Evolutionary conservation across 2,888 invertebrate species (phyloP), one percentile per base, ranked within the genome.

Genomic region (Drosophila monieri): DNA sequence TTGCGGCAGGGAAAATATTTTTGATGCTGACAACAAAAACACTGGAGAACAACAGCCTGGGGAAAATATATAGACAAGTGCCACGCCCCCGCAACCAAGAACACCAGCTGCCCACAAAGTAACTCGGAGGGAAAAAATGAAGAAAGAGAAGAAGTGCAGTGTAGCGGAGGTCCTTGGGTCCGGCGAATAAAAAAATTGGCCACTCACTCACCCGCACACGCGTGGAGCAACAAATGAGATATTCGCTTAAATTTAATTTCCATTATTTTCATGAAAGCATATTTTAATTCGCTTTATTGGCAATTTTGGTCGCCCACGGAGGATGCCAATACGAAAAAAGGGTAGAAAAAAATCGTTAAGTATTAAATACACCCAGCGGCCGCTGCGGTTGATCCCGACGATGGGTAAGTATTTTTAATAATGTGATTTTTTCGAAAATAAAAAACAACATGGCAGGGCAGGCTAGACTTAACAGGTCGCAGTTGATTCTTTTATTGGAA

Each of bases 241-340:
- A 68, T 78, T 74, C 71, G 27, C 80, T 84, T 80, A 80, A 80
- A 80, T 70, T 80, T 68, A 85, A 74, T 85, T 76, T 81, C 83
- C 85, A 87, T 85, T 73, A 78, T 76, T 78, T 81, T 74, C 74
- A 54, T 73, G 64, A 69, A 76, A 78, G 85, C 78, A 87, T 81
- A 87, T 87, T 81, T 80, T 85, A 81, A 80, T 78, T 73, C 69
- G 67, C 81, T 80, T 87, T 81, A 81, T 85, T 80, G 85, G 69
- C 81, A 78, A 78, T 78, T 80, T 81, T 76, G 70, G 59, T 57
- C 56, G 27, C 21, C 43, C 51, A 44, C n/a, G 10, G 5, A 49
- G 70, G 15, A 57, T 49, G 18, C 32, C 47, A 21, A 35, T 21
- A 32, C 44, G 49, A 54, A 67, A 66, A 46, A 43, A 21, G 46